Percentiles rank a stretch among this genome's conserved stretches.
phyloP scores from a whole-genome alignment of 2,888 invertebrate genomes.

The Melitaea athalia region DNA sequence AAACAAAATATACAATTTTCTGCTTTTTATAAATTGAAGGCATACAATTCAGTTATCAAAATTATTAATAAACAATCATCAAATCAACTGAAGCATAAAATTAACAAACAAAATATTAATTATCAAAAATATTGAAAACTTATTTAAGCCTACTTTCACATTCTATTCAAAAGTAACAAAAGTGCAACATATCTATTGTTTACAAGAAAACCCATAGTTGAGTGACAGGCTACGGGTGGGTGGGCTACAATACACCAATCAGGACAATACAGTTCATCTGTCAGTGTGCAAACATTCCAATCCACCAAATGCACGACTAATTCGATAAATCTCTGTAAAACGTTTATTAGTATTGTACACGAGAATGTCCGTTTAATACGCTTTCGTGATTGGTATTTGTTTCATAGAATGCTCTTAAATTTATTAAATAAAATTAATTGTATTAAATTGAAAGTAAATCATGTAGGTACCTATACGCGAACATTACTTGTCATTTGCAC shows the following conservation, averaged over 20 bases:
- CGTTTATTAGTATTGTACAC: constrained; percentile 13
- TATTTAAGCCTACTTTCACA: constrained; percentile 38
- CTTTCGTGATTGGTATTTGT: not conserved
- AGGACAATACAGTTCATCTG: constrained; percentile 58
- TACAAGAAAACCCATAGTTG: constrained; percentile 69
- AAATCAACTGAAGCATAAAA: not conserved
- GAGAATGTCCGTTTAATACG: not conserved
- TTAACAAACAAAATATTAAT: not conserved
- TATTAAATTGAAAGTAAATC: not conserved
- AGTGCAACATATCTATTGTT: constrained; percentile 61
- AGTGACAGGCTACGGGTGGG: constrained; percentile 63
- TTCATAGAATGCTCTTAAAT: not conserved
- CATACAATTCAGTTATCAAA: not conserved
- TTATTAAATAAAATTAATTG: not conserved
- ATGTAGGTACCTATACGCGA: no score
- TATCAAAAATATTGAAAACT: constrained; percentile 18
- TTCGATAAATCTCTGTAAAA: constrained; percentile 11
- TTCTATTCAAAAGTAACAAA: constrained; percentile 48
- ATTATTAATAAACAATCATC: not conserved
- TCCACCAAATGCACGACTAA: constrained; percentile 37
- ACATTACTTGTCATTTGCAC: no score
- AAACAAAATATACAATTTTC: not conserved
- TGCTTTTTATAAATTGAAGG: not conserved
- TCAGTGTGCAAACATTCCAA: constrained; percentile 49
- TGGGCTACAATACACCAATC: constrained; percentile 62